Evolutionary conservation across 2,888 invertebrate genomes (phyloP).

Genomic region (Pammene fasciana): DNA sequence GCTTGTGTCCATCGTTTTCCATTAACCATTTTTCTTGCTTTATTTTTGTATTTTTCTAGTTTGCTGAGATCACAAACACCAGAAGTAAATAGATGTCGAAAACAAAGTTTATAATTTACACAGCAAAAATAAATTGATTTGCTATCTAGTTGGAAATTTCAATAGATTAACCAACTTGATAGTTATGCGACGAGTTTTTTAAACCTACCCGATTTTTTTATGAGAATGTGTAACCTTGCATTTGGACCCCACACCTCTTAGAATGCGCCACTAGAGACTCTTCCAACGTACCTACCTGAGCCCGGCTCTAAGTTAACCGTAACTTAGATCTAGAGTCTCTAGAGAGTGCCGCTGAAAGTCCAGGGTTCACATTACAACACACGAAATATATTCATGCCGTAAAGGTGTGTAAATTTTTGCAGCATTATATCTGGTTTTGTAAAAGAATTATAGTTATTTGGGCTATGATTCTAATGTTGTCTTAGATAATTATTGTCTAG

Average conservation of each 20-base stretch:
- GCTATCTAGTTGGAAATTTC: too few species aligned
- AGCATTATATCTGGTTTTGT: slow-evolving; percentile 8
- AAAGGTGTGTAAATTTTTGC: slow-evolving; percentile 46
- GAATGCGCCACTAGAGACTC: slow-evolving; percentile 66
- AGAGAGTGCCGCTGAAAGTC: slow-evolving; percentile 59
- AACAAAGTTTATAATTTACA: too few species aligned
- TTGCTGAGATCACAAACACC: neutral
- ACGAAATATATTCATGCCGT: slow-evolving; percentile 56
- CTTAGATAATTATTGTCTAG: too few species aligned
- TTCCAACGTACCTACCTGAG: slow-evolving; percentile 62
- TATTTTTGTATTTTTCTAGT: neutral
- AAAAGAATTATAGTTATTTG: neutral
- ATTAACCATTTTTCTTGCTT: slow-evolving; percentile 14
- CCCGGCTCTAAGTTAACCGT: slow-evolving; percentile 69
- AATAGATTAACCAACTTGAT: too few species aligned
- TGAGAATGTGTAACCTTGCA: slow-evolving; percentile 6
- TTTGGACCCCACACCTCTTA: slow-evolving; percentile 53
- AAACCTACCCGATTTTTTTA: neutral
- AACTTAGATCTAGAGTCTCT: slow-evolving; percentile 71
- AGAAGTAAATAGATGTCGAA: too few species aligned
- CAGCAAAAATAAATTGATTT: too few species aligned
- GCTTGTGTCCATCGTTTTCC: slow-evolving; percentile 32
- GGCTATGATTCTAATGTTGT: too few species aligned
- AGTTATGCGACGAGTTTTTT: neutral
- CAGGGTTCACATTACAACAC: slow-evolving; percentile 59